Conservation (phyloP, 2,888 invertebrate species). For the Xestia sexstrigata region DNA sequence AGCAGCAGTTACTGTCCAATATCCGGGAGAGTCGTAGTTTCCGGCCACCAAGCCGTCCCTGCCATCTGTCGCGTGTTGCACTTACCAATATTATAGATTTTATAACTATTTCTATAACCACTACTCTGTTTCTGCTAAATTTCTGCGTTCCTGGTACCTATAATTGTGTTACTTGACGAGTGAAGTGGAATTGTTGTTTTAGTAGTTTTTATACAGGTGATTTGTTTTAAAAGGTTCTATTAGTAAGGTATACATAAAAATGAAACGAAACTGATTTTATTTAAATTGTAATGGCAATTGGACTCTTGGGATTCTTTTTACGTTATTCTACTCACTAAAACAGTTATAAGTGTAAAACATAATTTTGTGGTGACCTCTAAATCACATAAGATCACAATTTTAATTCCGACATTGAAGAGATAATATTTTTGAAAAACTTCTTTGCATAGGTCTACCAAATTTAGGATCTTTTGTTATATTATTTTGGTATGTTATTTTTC, state of each 20-base stretch:
- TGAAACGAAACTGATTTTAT: neutral
- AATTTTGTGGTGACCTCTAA: neutral
- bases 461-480: neutral
- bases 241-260: too few relatives aligned
- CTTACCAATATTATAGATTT: constrained; percentile 62
- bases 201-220: neutral
- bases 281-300: neutral
- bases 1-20: constrained; percentile 82
- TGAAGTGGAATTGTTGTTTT: neutral
- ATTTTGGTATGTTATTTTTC: too few relatives aligned
- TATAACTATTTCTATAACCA: constrained; percentile 37
- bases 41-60: constrained; percentile 74
- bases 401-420: neutral
- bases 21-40: constrained; percentile 80
- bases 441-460: neutral
- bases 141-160: constrained; percentile 34
- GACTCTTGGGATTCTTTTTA: too few relatives aligned
- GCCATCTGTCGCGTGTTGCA: constrained; percentile 70
- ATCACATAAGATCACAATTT: neutral
- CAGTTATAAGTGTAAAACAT: neutral
- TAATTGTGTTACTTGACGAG: neutral
- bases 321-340: neutral
- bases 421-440: neutral
- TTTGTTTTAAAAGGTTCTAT: too few relatives aligned
- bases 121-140: constrained; percentile 26